A percentile compares a stretch with the other conserved stretches of the same genome.
Evolutionary conservation across 30 jellyfish, hydroid and myxozoan genomes (phyloP).

Genomic region (Calvadosia cruxmelitensis): DNA sequence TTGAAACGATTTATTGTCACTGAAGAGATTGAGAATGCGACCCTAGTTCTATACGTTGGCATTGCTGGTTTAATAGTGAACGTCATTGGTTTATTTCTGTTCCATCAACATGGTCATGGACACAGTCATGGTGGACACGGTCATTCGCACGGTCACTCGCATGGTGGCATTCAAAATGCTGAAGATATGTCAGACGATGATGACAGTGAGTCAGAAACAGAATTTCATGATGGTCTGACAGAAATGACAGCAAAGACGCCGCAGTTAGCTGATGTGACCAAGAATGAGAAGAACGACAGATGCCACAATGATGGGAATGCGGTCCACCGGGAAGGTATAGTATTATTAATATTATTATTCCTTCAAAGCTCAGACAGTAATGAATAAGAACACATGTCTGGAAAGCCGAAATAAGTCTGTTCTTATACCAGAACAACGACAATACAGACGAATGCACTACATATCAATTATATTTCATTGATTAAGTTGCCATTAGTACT

Average conservation of each 20-base stretch:
- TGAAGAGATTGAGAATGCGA: conserved; percentile 80
- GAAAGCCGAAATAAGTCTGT: too few species aligned
- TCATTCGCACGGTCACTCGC: conserved; percentile 62
- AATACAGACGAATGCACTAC: too few species aligned
- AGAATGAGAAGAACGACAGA: neutral
- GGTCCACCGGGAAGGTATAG: too few species aligned
- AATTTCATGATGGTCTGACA: neutral
- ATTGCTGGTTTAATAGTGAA: conserved; percentile 90
- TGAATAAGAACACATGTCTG: too few species aligned
- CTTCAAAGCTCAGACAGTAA: too few species aligned
- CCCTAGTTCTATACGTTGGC: conserved; percentile 73
- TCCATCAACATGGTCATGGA: conserved; percentile 93
- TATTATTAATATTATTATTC: too few species aligned
- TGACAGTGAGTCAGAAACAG: neutral
- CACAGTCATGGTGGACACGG: conserved; percentile 82
- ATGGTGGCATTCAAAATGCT: conserved; percentile 24
- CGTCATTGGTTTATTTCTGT: conserved; percentile 80
- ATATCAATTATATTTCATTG: too few species aligned
- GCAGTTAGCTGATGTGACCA: neutral
- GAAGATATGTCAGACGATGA: neutral
- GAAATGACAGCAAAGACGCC: too few species aligned
- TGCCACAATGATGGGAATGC: too few species aligned
- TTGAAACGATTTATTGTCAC: conserved; percentile 63
- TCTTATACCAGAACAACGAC: too few species aligned
- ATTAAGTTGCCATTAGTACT: too few species aligned